phyloP scores from a whole-genome alignment of 1,140 invertebrate genomes.

The Megalonaias nervosa region DNA sequence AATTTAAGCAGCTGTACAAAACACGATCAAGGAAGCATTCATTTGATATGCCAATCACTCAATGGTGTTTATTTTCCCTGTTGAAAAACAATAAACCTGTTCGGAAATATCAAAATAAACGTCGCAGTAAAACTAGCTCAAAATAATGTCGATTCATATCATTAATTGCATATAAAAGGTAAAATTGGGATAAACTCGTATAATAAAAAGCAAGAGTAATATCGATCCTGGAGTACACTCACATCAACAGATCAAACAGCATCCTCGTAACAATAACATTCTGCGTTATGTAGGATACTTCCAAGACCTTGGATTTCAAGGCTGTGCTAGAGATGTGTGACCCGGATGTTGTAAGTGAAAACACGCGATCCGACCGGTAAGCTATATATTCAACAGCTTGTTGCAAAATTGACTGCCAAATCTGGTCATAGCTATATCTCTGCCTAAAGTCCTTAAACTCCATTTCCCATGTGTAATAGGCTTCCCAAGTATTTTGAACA shows the following conservation, averaged over 20 bases:
- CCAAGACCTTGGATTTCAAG: background rate
- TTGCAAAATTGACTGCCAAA: slow-evolving; percentile 1
- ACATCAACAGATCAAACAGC: background rate
- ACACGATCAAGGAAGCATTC: background rate
- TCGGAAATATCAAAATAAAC: background rate
- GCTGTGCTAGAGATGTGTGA: background rate
- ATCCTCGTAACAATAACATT: background rate
- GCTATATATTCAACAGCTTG: too few relatives aligned
- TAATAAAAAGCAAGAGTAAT: background rate
- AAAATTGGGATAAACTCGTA: background rate
- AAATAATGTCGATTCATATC: background rate
- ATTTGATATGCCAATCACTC: background rate
- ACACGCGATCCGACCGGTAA: too few relatives aligned
- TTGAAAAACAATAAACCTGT: slow-evolving; percentile 7
- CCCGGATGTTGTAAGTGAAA: too few relatives aligned
- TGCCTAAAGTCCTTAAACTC: slow-evolving; percentile 1
- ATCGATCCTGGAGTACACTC: background rate
- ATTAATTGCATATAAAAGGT: background rate
- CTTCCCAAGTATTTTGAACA: background rate
- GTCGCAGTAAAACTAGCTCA: background rate
- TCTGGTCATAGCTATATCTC: background rate
- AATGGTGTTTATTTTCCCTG: background rate
- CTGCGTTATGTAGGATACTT: background rate
- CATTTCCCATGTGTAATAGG: background rate
- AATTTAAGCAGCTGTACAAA: background rate